These are phyloP conservation scores for Malacoraja senta DNA, from an alignment of 2,797 vertebrate species.

Conservation along the genomic window DNA sequence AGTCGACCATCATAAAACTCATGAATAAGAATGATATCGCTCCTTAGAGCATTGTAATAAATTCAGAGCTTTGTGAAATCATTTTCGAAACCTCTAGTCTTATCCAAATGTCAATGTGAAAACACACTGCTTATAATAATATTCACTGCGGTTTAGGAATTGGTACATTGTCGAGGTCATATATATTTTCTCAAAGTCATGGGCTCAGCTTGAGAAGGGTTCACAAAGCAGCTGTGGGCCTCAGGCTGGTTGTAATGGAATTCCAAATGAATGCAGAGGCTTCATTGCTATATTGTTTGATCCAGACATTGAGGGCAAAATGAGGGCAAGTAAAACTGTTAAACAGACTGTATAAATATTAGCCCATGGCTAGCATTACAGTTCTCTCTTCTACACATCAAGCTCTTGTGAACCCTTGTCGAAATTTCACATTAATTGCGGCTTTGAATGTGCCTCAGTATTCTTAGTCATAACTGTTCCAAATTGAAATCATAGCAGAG, in stretches of 20 bases:
- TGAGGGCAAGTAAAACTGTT: not conserved
- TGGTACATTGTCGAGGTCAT: not conserved
- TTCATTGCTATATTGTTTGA: not conserved
- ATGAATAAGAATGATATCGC: not conserved
- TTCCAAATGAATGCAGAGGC: not conserved
- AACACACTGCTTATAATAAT: not conserved
- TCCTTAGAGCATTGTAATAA: not conserved
- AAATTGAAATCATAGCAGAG: too few species aligned
- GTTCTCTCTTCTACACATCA: not conserved
- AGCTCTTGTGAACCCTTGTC: not conserved
- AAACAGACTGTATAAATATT: not conserved
- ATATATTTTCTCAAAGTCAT: not conserved
- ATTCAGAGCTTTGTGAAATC: not conserved
- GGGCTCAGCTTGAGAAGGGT: not conserved
- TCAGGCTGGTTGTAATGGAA: not conserved
- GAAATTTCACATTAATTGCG: not conserved
- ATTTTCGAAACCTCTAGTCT: not conserved
- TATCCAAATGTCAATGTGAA: slow-evolving; percentile 3
- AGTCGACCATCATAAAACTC: not conserved
- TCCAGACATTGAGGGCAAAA: not conserved
- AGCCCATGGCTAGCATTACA: not conserved
- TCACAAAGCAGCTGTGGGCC: not conserved
- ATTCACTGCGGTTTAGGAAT: not conserved
- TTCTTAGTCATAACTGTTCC: not conserved
- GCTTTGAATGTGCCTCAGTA: not conserved